These are phyloP conservation scores for Apodemus agrarius DNA, from an alignment of 2,797 vertebrate genomes.

Conservation along the genomic window DNA sequence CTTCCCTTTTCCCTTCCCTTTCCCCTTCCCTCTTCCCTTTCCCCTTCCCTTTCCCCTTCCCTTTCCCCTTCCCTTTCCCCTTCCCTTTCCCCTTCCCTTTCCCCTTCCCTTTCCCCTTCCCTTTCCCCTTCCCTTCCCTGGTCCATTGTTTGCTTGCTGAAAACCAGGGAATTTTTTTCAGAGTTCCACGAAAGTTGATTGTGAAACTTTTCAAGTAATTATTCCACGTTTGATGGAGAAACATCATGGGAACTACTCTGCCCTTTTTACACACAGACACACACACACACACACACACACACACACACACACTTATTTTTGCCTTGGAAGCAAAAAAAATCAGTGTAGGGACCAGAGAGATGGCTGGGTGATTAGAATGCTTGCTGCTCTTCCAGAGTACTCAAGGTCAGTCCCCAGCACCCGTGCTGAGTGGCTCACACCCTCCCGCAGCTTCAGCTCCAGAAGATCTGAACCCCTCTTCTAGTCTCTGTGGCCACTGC, in stretches of 20 bases:
- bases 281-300: too few species aligned
- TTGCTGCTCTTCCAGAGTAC: neutral
- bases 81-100: too few species aligned
- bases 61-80: too few species aligned
- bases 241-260: neutral
- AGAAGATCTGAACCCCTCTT: neutral
- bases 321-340: neutral
- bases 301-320: neutral
- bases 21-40: too few species aligned
- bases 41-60: too few species aligned
- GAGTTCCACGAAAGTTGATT: neutral
- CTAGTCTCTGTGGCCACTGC: neutral
- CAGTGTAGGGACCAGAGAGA: neutral
- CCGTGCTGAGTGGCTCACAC: neutral
- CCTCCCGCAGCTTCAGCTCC: neutral
- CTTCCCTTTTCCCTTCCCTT: too few species aligned
- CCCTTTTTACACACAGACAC: neutral
- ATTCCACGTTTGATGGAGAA: neutral
- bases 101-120: too few species aligned
- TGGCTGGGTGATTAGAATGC: neutral
- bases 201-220: neutral
- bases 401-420: neutral
- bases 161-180: neutral
- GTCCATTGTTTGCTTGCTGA: neutral
- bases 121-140: too few species aligned